Evolutionary conservation across 1,140 invertebrate species (phyloP).

Genomic region (Ectropis grisescens): DNA sequence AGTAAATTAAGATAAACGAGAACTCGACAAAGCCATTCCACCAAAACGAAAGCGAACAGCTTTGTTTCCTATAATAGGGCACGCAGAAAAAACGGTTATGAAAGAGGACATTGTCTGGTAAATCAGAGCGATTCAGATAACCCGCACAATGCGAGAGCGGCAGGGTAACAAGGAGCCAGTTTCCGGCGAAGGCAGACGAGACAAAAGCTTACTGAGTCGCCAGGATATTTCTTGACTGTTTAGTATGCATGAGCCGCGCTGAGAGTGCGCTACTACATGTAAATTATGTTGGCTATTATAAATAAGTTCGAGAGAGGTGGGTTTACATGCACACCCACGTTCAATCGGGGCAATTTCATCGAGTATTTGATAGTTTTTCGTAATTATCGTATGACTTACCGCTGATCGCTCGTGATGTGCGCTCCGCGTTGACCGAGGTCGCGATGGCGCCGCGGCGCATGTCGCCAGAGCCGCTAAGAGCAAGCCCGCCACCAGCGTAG

Average conservation of each 20-base stretch:
- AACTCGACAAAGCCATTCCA: too few relatives aligned
- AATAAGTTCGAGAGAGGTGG: too few relatives aligned
- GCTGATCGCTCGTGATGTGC: conserved; percentile 36
- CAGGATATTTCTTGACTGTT: conserved; percentile 30
- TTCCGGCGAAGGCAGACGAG: conserved; percentile 49
- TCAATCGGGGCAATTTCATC: too few relatives aligned
- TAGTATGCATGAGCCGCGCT: conserved; percentile 32
- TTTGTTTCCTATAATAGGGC: too few relatives aligned
- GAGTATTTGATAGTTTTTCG: too few relatives aligned
- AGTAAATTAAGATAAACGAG: too few relatives aligned
- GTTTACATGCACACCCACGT: too few relatives aligned
- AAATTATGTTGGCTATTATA: conserved; percentile 7
- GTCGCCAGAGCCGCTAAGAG: conserved; percentile 36
- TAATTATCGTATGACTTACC: too few relatives aligned
- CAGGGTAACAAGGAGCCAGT: conserved; percentile 33
- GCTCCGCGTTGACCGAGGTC: conserved; percentile 26
- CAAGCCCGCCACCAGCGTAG: conserved; percentile 28
- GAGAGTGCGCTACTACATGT: conserved; percentile 5
- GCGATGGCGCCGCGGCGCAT: conserved; percentile 31
- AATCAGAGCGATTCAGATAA: conserved; percentile 45
- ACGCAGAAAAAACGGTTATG: conserved; percentile 18
- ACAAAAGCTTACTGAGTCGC: conserved; percentile 30
- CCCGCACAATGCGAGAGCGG: conserved; percentile 44
- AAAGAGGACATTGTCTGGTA: conserved; percentile 24
- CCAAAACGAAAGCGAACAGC: too few relatives aligned